Evolutionary conservation across 2,797 vertebrate genomes (phyloP).

Genomic region (Chloroceryle amazona): DNA sequence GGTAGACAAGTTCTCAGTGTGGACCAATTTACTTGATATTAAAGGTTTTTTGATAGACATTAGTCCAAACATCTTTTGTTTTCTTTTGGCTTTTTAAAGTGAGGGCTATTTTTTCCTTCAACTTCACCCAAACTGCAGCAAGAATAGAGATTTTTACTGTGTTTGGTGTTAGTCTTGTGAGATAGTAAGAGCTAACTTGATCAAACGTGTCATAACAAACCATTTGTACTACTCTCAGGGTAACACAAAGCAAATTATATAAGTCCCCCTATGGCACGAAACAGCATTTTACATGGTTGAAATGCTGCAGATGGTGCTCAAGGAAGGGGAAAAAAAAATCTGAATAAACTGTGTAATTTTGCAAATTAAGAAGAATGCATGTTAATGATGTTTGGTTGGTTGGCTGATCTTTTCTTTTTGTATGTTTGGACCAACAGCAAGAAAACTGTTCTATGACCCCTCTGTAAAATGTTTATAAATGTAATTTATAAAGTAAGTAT

Average conservation of each 20-base stretch:
- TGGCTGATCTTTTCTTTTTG: constrained; percentile 37
- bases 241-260: constrained; percentile 62
- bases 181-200: constrained; percentile 25
- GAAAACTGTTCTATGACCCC: neutral
- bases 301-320: constrained; percentile 78
- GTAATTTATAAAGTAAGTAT: neutral
- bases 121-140: neutral
- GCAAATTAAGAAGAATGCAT: constrained; percentile 44
- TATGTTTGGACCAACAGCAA: neutral
- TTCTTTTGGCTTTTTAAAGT: neutral
- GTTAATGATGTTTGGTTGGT: constrained; percentile 27
- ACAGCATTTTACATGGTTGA: constrained; percentile 75
- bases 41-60: neutral
- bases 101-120: neutral
- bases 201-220: constrained; percentile 36
- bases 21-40: fast-evolving
- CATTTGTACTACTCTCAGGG: constrained; percentile 52
- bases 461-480: neutral
- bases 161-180: neutral
- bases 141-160: neutral
- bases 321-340: neutral
- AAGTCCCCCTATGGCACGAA: constrained; percentile 70
- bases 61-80: neutral
- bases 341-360: constrained; percentile 62
- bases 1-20: neutral